Evolutionary conservation across 1,140 invertebrate genomes (phyloP).

Genomic region (Drosophila virilis): DNA sequence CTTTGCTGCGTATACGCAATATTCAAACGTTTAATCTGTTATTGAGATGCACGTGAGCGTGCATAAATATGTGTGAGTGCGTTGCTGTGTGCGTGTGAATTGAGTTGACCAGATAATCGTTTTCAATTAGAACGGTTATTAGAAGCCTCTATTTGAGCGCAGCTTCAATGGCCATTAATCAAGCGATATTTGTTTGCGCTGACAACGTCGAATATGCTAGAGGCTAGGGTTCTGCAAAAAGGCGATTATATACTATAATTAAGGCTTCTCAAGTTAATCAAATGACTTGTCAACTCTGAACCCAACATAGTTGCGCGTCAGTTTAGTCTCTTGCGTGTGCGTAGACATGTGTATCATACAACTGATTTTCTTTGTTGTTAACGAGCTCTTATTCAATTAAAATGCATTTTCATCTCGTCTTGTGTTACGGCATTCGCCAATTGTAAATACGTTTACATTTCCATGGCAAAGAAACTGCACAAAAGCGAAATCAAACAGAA

Average conservation of each 20-base stretch:
- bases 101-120: constrained; percentile 53
- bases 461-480: neutral
- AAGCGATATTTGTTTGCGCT: constrained; percentile 25
- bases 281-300: too few relatives aligned
- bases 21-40: constrained; percentile 30
- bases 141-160: constrained; percentile 8
- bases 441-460: too few relatives aligned
- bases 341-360: too few relatives aligned
- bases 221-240: neutral
- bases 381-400: too few relatives aligned
- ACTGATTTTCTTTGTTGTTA: too few relatives aligned
- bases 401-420: too few relatives aligned
- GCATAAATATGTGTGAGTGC: neutral
- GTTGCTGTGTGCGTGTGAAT: constrained; percentile 21
- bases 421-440: too few relatives aligned
- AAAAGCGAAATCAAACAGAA: neutral
- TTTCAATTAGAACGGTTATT: constrained; percentile 55
- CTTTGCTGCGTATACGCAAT: constrained; percentile 33
- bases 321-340: too few relatives aligned
- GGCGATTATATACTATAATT: neutral
- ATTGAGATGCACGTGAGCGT: constrained; percentile 19
- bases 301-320: too few relatives aligned
- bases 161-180: constrained; percentile 19
- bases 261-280: neutral
- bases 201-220: constrained; percentile 4